These are phyloP conservation scores for Eretmodus cyanostictus DNA, from an alignment of 2,113 vertebrate species.

Conservation along the genomic window DNA sequence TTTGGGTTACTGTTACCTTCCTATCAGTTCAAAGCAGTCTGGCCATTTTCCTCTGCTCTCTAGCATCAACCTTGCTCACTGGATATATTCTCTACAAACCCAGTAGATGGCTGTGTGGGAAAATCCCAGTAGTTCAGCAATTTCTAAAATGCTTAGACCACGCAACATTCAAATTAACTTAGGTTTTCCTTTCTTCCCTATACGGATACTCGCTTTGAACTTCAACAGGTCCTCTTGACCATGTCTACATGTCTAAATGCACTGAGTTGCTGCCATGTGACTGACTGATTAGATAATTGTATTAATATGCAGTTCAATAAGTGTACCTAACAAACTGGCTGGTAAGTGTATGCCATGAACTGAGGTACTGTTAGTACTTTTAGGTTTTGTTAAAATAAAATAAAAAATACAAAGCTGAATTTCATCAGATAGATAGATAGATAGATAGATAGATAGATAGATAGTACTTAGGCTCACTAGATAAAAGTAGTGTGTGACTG, in stretches of 20 bases:
- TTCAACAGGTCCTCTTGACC: neutral
- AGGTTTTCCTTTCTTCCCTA: neutral
- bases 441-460: rapidly evolving
- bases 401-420: neutral
- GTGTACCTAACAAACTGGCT: neutral
- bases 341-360: neutral
- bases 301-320: neutral
- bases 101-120: neutral
- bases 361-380: neutral
- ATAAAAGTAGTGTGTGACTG: neutral
- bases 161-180: neutral
- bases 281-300: neutral
- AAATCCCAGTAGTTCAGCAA: neutral
- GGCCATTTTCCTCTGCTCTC: neutral
- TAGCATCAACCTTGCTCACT: neutral
- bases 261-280: neutral
- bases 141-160: neutral
- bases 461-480: neutral
- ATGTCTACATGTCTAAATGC: neutral
- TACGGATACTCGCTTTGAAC: neutral
- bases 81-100: neutral
- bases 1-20: neutral
- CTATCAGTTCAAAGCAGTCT: neutral
- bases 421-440: neutral
- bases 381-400: neutral